Conservation (phyloP, 2,113 vertebrate species). For the Zosterops pallidus region DNA sequence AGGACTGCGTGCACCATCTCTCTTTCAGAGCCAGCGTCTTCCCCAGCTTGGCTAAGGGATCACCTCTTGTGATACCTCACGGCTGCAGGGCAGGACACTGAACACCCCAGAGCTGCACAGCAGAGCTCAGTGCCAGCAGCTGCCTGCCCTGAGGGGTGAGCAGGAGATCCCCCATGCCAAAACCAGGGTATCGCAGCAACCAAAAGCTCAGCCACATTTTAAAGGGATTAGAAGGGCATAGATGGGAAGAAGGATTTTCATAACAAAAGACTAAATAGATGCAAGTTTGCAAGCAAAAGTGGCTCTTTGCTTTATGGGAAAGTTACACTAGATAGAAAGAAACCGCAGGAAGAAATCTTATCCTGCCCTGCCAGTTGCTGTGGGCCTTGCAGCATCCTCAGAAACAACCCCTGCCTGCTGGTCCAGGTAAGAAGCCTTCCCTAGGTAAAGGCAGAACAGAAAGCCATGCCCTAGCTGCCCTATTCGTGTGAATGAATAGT, state of each 20-base stretch:
- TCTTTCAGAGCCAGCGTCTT: neutral
- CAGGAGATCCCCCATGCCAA: neutral
- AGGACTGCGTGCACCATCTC: fast-evolving
- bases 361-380: neutral
- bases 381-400: neutral
- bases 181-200: neutral
- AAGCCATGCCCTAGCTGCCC: neutral
- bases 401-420: neutral
- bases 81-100: neutral
- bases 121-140: neutral
- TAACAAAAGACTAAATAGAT: constrained; percentile 6
- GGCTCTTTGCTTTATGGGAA: neutral
- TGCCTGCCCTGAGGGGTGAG: fast-evolving
- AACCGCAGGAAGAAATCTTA: neutral
- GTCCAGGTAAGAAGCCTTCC: neutral
- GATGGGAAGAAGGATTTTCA: neutral
- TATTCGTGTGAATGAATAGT: neutral
- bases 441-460: neutral
- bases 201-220: neutral
- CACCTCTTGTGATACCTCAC: fast-evolving
- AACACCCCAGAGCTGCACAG: neutral
- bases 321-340: neutral
- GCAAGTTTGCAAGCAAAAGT: neutral
- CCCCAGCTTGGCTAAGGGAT: neutral
- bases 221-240: neutral